Conservation (phyloP, 2,113 vertebrate species). For the Cairina moschata region DNA sequence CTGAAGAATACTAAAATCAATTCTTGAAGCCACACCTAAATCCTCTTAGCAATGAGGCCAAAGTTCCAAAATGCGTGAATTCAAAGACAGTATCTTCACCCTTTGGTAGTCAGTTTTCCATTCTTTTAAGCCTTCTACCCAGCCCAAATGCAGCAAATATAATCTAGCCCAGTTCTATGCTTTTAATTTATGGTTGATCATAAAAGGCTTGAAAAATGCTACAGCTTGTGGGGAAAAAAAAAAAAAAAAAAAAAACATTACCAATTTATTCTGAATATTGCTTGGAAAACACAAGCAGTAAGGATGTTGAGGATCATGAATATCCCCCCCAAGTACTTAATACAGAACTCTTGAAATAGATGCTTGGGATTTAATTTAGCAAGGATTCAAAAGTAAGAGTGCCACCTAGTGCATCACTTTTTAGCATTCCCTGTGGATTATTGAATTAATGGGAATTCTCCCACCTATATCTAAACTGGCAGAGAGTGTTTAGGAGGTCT, state of each 20-base stretch:
- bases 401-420: constrained; percentile 59
- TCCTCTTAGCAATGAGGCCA: neutral
- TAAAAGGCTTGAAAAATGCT: neutral
- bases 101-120: neutral
- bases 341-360: neutral
- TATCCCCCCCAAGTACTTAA: neutral
- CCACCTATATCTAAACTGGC: neutral
- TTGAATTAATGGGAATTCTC: neutral
- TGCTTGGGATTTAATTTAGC: neutral
- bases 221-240: neutral
- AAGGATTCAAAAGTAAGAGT: constrained; percentile 58
- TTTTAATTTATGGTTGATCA: neutral
- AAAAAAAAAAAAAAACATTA: neutral
- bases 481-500: neutral
- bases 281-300: neutral
- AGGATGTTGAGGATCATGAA: neutral
- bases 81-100: neutral
- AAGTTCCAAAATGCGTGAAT: neutral
- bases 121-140: neutral
- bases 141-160: neutral
- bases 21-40: neutral
- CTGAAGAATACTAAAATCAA: neutral
- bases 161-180: neutral
- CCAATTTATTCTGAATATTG: neutral
- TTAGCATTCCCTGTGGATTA: neutral